Evolutionary conservation across 2,888 invertebrate genomes (phyloP).

Genomic region (Drosophila histrio): DNA sequence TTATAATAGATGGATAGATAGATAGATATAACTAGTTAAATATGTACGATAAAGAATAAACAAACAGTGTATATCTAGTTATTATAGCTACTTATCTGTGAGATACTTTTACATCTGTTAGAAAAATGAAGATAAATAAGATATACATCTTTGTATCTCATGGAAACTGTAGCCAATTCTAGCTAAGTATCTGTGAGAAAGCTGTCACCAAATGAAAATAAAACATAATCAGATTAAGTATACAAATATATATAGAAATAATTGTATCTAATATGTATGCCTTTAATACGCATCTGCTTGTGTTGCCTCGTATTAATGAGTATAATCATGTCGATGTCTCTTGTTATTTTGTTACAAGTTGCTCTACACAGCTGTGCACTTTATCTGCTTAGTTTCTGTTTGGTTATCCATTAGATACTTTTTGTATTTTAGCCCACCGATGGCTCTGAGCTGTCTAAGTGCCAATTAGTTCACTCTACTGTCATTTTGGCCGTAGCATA

Average conservation of each 20-base stretch:
- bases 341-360: background rate
- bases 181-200: too few relatives aligned
- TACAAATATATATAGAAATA: background rate
- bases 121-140: too few relatives aligned
- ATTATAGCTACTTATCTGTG: background rate
- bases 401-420: slow-evolving; percentile 46
- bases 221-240: background rate
- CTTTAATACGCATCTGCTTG: background rate
- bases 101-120: background rate
- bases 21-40: too few relatives aligned
- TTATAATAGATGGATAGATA: background rate
- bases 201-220: too few relatives aligned
- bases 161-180: too few relatives aligned
- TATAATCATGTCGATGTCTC: background rate
- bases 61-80: too few relatives aligned
- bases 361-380: slow-evolving; percentile 18
- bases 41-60: too few relatives aligned
- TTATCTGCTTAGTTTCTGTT: slow-evolving; percentile 24
- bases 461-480: slow-evolving; percentile 73
- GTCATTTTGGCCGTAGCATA: slow-evolving; percentile 62
- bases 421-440: slow-evolving; percentile 6
- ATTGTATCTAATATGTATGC: background rate
- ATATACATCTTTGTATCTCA: too few relatives aligned
- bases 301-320: background rate
- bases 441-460: slow-evolving; percentile 40